Conservation (phyloP, 2,113 vertebrate genomes). For the Gavialis gangeticus region DNA sequence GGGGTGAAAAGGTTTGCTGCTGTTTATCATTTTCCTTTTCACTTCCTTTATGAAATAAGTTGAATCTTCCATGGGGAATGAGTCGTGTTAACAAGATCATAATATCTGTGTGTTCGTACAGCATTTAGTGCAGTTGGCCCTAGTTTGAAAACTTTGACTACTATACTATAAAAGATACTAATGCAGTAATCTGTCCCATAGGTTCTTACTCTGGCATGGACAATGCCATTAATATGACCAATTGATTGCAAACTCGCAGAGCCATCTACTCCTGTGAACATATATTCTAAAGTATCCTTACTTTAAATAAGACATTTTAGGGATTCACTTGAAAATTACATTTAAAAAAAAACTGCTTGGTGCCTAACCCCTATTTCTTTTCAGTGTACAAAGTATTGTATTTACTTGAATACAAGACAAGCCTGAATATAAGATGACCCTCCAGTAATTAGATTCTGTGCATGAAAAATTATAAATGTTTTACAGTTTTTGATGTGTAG, state of each 20-base stretch:
- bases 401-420: no score
- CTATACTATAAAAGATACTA: neutral
- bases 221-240: neutral
- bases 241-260: constrained; percentile 34
- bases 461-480: no score
- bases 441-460: no score
- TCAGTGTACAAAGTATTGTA: neutral
- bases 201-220: neutral
- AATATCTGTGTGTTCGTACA: neutral
- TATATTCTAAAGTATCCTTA: neutral
- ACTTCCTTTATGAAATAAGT: neutral
- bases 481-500: no score
- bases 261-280: neutral
- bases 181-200: no score
- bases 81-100: neutral
- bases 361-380: neutral
- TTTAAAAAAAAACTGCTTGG: neutral
- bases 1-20: no score
- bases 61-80: neutral
- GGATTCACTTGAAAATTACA: neutral
- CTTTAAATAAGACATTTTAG: neutral
- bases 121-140: neutral
- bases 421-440: no score
- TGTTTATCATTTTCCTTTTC: neutral
- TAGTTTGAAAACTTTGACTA: neutral